phyloP scores from a whole-genome alignment of 1,140 invertebrate genomes.

The Diorhabda elongata region DNA sequence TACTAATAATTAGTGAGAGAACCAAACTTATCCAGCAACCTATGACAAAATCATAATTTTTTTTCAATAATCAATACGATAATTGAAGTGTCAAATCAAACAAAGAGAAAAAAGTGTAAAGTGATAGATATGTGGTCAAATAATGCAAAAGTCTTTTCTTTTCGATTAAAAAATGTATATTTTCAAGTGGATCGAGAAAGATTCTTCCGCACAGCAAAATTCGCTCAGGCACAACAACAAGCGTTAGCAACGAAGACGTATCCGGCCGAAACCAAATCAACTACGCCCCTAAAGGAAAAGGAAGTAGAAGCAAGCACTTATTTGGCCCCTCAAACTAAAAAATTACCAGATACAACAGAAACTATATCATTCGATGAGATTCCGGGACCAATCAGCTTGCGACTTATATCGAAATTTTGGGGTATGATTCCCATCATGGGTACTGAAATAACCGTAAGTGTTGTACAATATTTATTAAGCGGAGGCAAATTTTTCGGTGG shows the following conservation, averaged over 20 bases:
- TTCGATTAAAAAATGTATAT: too few relatives aligned
- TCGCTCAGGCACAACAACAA: background rate
- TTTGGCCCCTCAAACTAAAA: background rate
- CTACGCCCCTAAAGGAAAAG: background rate
- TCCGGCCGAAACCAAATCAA: background rate
- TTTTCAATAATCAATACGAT: too few relatives aligned
- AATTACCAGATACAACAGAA: background rate
- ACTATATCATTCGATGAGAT: conserved; percentile 53
- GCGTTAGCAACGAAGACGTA: background rate
- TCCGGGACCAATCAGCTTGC: conserved; percentile 57
- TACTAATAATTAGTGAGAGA: too few relatives aligned
- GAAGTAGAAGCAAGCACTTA: background rate
- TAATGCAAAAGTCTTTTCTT: too few relatives aligned
- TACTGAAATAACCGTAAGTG: conserved; percentile 57
- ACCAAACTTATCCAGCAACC: too few relatives aligned
- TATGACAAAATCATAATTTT: too few relatives aligned
- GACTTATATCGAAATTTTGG: conserved; percentile 55
- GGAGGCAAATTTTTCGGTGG: conserved; percentile 51
- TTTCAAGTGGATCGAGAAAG: background rate
- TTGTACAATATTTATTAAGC: conserved; percentile 56
- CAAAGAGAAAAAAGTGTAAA: too few relatives aligned
- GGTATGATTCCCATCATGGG: conserved; percentile 58
- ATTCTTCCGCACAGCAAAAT: background rate
- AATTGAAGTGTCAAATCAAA: too few relatives aligned
- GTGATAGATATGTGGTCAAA: too few relatives aligned